These are phyloP conservation scores for Pelosia muscerda DNA, from an alignment of 2,888 invertebrate genomes.

Conservation along the genomic window DNA sequence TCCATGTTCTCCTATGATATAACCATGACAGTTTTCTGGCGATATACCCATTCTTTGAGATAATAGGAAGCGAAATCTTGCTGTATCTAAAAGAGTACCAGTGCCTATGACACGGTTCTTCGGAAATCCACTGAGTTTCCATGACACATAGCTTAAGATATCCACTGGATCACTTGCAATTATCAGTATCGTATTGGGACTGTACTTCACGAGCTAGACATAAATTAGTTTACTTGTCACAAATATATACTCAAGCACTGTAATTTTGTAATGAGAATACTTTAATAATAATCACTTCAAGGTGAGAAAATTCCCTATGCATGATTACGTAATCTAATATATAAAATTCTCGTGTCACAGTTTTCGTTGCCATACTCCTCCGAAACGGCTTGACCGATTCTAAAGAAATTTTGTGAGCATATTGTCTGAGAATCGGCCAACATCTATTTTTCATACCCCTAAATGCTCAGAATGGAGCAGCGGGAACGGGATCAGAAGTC, in stretches of 20 bases:
- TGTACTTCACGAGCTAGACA: slow-evolving; percentile 88
- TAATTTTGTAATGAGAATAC: not conserved
- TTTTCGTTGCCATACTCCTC: too few relatives aligned
- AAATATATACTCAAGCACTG: not conserved
- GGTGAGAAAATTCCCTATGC: too few relatives aligned
- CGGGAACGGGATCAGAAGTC: too few relatives aligned
- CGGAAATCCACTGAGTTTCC: slow-evolving; percentile 94
- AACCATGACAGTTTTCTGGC: slow-evolving; percentile 92
- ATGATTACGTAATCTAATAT: too few relatives aligned
- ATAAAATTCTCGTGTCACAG: too few relatives aligned
- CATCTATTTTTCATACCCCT: too few relatives aligned
- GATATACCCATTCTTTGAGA: slow-evolving; percentile 91
- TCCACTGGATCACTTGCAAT: slow-evolving; percentile 96
- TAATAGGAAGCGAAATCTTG: slow-evolving; percentile 93
- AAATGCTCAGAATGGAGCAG: too few relatives aligned
- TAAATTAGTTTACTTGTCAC: not conserved
- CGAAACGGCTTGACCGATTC: too few relatives aligned
- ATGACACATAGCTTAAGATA: slow-evolving; percentile 93
- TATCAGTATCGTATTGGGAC: slow-evolving; percentile 92
- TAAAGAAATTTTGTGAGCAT: too few relatives aligned
- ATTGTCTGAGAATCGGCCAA: too few relatives aligned
- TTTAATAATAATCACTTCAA: too few relatives aligned
- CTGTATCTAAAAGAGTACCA: slow-evolving; percentile 95
- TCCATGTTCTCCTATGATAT: slow-evolving; percentile 96
- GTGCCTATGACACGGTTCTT: slow-evolving; percentile 93